Evolutionary conservation across 2,797 vertebrate genomes (phyloP).

Genomic region (Heterohyrax brucei): DNA sequence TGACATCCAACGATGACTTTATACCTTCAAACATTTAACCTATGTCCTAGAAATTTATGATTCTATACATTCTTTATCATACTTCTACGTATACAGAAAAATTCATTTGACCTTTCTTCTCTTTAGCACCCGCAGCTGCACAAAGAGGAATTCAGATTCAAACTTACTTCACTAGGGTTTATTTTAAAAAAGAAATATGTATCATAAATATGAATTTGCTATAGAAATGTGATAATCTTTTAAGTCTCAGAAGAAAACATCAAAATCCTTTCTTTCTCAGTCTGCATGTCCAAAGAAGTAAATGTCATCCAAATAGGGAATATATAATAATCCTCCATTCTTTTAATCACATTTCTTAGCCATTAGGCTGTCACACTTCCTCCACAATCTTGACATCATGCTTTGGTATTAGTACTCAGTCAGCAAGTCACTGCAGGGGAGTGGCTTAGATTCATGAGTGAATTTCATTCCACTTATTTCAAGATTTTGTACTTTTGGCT

Average conservation of each 20-base stretch:
- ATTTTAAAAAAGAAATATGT: constrained; percentile 29
- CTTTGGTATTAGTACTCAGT: constrained; percentile 26
- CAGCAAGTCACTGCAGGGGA: neutral
- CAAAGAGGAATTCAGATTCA: constrained; percentile 46
- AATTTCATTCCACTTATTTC: constrained; percentile 43
- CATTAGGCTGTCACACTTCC: neutral
- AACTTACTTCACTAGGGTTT: neutral
- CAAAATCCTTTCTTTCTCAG: constrained; percentile 43
- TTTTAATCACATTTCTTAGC: constrained; percentile 25
- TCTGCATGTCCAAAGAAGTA: constrained; percentile 41
- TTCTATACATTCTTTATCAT: neutral
- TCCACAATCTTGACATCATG: neutral
- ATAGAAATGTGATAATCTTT: neutral
- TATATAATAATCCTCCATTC: neutral
- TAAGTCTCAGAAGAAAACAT: constrained; percentile 51
- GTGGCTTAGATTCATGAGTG: constrained; percentile 54
- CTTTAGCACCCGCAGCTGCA: neutral
- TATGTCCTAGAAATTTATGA: neutral
- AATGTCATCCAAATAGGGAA: neutral
- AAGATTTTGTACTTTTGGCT: constrained; percentile 1
- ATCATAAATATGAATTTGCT: constrained; percentile 30
- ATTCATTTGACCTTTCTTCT: neutral
- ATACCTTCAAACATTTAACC: neutral
- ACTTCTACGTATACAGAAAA: neutral
- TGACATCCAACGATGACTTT: neutral